Conservation (phyloP, 2,888 invertebrate species). For the Chloroclystis v-ata region DNA sequence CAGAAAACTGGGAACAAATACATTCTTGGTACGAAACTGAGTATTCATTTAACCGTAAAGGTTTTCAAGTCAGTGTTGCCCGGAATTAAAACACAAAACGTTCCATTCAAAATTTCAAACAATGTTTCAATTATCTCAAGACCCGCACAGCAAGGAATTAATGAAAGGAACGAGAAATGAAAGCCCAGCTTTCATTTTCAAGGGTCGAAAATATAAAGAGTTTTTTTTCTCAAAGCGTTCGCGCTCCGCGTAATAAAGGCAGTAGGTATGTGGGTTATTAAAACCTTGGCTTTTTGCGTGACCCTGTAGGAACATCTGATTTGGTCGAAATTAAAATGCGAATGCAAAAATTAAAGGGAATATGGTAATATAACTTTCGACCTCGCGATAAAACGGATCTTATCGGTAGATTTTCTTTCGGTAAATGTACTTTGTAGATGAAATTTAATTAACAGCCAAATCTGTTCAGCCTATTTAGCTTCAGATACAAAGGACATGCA, state of each 20-base stretch:
- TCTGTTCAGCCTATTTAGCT: no score
- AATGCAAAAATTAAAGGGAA: slow-evolving; percentile 41
- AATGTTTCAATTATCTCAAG: slow-evolving; percentile 9
- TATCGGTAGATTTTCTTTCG: no score
- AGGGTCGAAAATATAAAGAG: slow-evolving; percentile 48
- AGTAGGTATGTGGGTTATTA: neutral
- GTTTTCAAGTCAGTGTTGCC: neutral
- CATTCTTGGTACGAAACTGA: neutral
- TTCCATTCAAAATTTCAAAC: slow-evolving; percentile 20
- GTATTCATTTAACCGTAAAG: neutral
- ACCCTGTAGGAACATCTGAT: no score
- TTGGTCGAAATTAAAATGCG: no score
- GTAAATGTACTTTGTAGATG: no score
- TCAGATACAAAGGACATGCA: no score
- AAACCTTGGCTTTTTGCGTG: slow-evolving; percentile 11
- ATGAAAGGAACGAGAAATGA: slow-evolving; percentile 39
- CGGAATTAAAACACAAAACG: slow-evolving; percentile 3
- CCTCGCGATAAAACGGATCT: no score
- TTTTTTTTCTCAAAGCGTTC: neutral
- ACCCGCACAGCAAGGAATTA: slow-evolving; percentile 35
- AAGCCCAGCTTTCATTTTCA: slow-evolving; percentile 41
- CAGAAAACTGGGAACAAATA: neutral
- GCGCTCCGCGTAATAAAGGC: no score
- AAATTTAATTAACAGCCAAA: no score
- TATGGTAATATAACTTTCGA: no score